Base-by-base conservation (phyloP, 2,888 invertebrate species). In the Eubasilissa splendida region DNA sequence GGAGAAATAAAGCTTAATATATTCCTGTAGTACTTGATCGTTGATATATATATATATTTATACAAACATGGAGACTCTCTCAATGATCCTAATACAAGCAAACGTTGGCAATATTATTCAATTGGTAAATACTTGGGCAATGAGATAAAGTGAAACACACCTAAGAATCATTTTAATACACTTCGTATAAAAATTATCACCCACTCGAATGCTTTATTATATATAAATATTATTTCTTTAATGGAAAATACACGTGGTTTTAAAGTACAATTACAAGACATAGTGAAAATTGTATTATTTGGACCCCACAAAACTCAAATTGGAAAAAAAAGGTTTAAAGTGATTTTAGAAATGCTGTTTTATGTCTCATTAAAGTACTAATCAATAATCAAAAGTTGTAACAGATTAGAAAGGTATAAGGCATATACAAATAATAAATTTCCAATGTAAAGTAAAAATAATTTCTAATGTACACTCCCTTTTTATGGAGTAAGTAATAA, bases 1-100 rank as follows among this genome's bases (percentile, higher is more conserved):
- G 52, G 42, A 79, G 74, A 75, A 76, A 70, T 80, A 80, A 80
- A 73, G 80, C 80, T 76, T 76, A 52, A 54, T 75, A 76, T 73
- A 70, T 70, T 80, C 80, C 74, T 75, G 80, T 76, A 42, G 42
- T 42, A 80, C 66, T 60, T 60, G 60, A 75, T 75, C 75, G 60
- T 60, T 75, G 75, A 75, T 75, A 75, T 75, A 75, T 50, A 73
- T 50, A 73, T 56, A 42, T 42, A 5, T 73, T 73, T 33, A 65
- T 73, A 56, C 33, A 58, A 73, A 73, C 71, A 56, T 33, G 33
- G 42, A 73, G 56, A 73, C 56, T 56, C 71, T 71, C 42, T 42
- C 3, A 2, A 42, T 42, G 42, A 42, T 42, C 3, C 42, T 42
- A 42, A 42, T 42, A 42, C 42, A 42, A 42, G 42, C 42, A 42